These are phyloP conservation scores for Anolis carolinensis DNA, from an alignment of 2,113 vertebrate species.

Conservation along the genomic window DNA sequence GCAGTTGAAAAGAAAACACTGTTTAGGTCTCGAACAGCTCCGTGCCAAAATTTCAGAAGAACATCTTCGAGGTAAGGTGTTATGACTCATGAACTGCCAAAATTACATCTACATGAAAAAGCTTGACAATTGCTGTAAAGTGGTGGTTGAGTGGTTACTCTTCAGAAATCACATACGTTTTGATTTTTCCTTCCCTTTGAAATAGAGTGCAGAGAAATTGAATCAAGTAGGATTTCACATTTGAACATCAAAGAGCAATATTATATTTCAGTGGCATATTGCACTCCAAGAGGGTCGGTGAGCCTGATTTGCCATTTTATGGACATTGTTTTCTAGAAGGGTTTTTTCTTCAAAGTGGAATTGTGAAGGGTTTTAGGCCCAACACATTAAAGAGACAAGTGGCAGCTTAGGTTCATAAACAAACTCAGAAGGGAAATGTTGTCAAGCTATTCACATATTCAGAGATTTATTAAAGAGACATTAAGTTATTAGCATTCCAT, in stretches of 20 bases:
- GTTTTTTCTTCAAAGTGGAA: too few relatives aligned
- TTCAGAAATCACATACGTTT: neutral
- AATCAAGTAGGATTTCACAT: neutral
- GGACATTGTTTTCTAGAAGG: too few relatives aligned
- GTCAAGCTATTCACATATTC: too few relatives aligned
- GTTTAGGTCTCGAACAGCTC: constrained; percentile 82
- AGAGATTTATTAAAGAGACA: too few relatives aligned
- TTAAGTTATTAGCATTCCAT: neutral
- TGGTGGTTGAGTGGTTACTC: neutral
- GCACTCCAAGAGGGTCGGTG: too few relatives aligned
- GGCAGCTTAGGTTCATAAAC: too few relatives aligned
- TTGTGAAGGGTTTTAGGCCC: too few relatives aligned
- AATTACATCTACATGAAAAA: neutral
- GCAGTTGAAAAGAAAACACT: constrained; percentile 79
- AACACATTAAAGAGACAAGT: too few relatives aligned
- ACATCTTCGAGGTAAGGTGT: constrained; percentile 80
- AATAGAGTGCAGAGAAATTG: neutral
- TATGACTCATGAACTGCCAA: neutral
- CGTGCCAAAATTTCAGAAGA: constrained; percentile 77
- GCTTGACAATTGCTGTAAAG: neutral
- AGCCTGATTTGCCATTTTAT: too few relatives aligned
- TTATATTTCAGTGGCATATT: too few relatives aligned
- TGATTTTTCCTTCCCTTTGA: neutral
- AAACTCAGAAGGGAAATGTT: too few relatives aligned
- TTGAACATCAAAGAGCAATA: neutral